Evolutionary conservation across 2,113 vertebrate species (phyloP).

Genomic region (Calyptommatus sinebrachiatus): DNA sequence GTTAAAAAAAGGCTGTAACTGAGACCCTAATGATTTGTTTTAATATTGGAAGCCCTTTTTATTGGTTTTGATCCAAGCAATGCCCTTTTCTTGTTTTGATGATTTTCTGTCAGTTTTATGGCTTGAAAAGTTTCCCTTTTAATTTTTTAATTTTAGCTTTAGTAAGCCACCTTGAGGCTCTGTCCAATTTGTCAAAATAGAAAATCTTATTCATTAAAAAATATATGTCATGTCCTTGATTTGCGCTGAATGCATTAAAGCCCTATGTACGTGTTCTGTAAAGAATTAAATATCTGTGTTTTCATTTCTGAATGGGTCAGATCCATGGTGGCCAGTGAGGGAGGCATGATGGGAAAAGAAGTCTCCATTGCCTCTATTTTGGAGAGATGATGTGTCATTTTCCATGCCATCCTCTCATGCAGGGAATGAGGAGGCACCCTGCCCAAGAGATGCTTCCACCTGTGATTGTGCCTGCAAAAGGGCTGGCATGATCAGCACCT

Average conservation of each 20-base stretch:
- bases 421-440: no score
- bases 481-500: no score
- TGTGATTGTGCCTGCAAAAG: no score
- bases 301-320: no score
- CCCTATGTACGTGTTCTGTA: neutral
- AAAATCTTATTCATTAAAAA: neutral
- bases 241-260: neutral
- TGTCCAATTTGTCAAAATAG: neutral
- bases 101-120: neutral
- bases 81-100: neutral
- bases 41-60: neutral
- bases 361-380: no score
- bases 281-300: no score
- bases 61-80: neutral
- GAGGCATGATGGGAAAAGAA: no score
- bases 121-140: neutral
- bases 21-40: neutral
- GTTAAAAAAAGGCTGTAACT: neutral
- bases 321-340: no score
- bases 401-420: no score
- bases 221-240: neutral
- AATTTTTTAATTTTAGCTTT: neutral
- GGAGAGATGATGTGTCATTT: no score
- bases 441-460: no score
- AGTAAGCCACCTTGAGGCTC: neutral